These are phyloP conservation scores for Amphipoea oculea DNA, from an alignment of 2,888 invertebrate genomes.

Conservation along the genomic window DNA sequence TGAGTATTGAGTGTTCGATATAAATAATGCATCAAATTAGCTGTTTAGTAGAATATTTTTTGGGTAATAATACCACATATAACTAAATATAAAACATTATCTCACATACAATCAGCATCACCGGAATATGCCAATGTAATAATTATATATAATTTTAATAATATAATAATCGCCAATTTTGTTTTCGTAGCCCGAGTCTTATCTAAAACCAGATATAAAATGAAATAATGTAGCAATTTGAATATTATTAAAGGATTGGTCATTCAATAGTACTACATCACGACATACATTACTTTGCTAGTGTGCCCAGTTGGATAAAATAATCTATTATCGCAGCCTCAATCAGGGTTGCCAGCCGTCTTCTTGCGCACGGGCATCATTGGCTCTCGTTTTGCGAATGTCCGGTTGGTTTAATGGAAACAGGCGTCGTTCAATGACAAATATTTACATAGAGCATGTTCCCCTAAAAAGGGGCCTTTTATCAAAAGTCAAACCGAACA, in stretches of 20 bases:
- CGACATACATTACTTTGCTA: constrained; percentile 14
- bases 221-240: constrained; percentile 35
- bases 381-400: background rate
- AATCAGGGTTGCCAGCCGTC: constrained; percentile 23
- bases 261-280: constrained; percentile 30
- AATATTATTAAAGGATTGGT: constrained; percentile 16
- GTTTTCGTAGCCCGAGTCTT: constrained; percentile 15
- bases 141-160: constrained; percentile 25
- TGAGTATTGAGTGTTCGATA: too few relatives aligned
- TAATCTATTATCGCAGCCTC: constrained; percentile 8
- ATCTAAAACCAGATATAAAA: constrained; percentile 31
- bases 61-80: background rate
- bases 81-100: constrained; percentile 7
- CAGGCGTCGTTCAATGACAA: background rate
- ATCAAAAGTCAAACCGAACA: background rate
- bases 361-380: background rate
- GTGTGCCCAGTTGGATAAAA: constrained; percentile 16
- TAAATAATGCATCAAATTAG: too few relatives aligned
- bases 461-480: background rate
- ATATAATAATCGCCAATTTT: constrained; percentile 2
- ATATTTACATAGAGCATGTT: background rate
- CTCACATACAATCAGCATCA: constrained; percentile 3
- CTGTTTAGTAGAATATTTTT: background rate
- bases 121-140: constrained; percentile 21
- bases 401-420: background rate